Percentiles rank a stretch among this genome's conserved stretches.
These are phyloP conservation scores for Heliothis virescens DNA, from an alignment of 1,140 invertebrate species.

Conservation along the genomic window DNA sequence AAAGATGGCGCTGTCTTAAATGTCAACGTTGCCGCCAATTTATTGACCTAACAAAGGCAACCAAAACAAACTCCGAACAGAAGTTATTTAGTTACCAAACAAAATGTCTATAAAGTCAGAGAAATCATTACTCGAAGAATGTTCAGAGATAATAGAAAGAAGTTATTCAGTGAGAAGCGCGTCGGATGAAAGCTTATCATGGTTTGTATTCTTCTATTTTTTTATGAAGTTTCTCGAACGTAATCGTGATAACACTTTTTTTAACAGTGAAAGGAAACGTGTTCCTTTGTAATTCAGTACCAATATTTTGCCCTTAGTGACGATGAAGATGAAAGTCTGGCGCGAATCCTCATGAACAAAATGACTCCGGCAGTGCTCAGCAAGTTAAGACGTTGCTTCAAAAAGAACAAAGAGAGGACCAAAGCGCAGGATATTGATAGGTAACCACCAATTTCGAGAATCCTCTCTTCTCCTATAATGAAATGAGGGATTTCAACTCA, in stretches of 20 bases:
- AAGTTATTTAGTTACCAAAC: not conserved
- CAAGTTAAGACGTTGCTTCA: slow-evolving; percentile 71
- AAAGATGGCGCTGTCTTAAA: slow-evolving; percentile 30
- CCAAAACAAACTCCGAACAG: not conserved
- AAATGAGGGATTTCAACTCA: too few relatives aligned
- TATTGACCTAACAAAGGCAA: slow-evolving; percentile 59
- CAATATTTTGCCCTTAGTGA: slow-evolving; percentile 56
- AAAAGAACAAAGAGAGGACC: slow-evolving; percentile 62
- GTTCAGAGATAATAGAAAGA: slow-evolving; percentile 75
- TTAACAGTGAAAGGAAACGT: too few relatives aligned
- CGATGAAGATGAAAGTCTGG: slow-evolving; percentile 69
- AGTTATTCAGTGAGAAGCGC: slow-evolving; percentile 74
- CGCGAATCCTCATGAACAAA: slow-evolving; percentile 67
- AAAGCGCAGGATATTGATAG: slow-evolving; percentile 66
- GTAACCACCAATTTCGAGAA: slow-evolving; percentile 47
- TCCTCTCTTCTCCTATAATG: too few relatives aligned
- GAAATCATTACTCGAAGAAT: slow-evolving; percentile 76
- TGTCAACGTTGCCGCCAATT: not conserved
- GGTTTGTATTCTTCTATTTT: slow-evolving; percentile 54
- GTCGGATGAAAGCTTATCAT: slow-evolving; percentile 73
- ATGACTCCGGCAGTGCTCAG: slow-evolving; percentile 73
- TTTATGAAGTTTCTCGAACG: not conserved
- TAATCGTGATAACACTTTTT: not conserved
- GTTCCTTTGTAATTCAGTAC: too few relatives aligned
- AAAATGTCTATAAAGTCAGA: slow-evolving; percentile 81